Base-by-base conservation (phyloP, 2,113 vertebrate species). In the Columba livia region DNA sequence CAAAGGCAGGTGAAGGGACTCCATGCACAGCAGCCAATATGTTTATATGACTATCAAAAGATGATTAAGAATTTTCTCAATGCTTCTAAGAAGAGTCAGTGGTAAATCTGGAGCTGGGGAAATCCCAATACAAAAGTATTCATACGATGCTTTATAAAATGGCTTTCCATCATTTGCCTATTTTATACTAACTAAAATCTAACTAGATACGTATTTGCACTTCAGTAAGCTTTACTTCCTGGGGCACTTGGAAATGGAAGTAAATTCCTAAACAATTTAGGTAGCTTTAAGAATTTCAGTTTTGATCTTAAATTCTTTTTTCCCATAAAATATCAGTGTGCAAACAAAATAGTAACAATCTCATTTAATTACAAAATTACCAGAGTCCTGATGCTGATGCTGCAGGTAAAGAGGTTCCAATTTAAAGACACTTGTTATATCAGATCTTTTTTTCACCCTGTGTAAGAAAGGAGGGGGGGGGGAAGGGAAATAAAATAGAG, bases 331-430 rank as follows among this genome's bases (percentile, higher is more conserved):
- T 65, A 89, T 38, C 47, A 80, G n/a, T 54, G 13, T 61, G 19
- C 15, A 89, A 74, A 71, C 48, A 94, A 66, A 86, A 53, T 54
- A 86, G 79, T 69, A 47, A 88, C 51, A 15, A 86, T 86, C 3
- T 69, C 7, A 64, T 69, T 92, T 34, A 71, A 75, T 57, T 54
- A 60, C 40, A 91, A 44, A 89, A 80, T 95, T 96, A 99, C 99
- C 99, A 91, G 99, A 99, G 57, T 99, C 99, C 94, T 99, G 98
- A 85, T 99, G 99, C 78, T 98, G 98, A 54, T 99, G 99, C 96
- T 98, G 98, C 79, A 99, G 98, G 89, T 99, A 99, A 48, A 99
- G 89, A 4, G 99, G 99, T 38, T 99, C 99, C 90, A 99, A 92
- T 88, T 99, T 99, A 96, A 99, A 99, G 86, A 99, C 99, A 78